A percentile compares a stretch with the other conserved stretches of the same genome.
Evolutionary conservation across 2,797 vertebrate genomes (phyloP).

Genomic region (Lemur catta): DNA sequence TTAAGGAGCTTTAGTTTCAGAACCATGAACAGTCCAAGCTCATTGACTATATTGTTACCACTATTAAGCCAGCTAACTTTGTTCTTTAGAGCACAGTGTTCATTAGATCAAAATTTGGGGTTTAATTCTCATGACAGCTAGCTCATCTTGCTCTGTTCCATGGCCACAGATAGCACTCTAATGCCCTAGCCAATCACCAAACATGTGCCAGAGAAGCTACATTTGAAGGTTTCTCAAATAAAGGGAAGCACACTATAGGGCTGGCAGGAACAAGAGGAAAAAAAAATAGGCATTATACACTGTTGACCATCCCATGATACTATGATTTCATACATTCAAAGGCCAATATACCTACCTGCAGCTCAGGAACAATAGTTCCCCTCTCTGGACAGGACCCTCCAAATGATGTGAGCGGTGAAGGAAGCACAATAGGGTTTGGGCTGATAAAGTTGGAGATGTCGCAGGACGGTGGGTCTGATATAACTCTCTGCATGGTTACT

Average conservation of each 20-base stretch:
- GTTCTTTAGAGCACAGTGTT: background rate
- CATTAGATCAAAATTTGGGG: slow-evolving; percentile 27
- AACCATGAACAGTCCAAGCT: slow-evolving; percentile 6
- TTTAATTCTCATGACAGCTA: slow-evolving; percentile 46
- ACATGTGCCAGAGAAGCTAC: background rate
- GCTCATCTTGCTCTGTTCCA: slow-evolving; percentile 38
- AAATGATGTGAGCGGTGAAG: slow-evolving; percentile 94
- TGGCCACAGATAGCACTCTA: background rate
- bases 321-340: background rate
- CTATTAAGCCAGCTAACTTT: background rate
- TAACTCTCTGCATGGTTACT: slow-evolving; percentile 92
- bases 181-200: background rate
- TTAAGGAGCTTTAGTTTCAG: slow-evolving; percentile 52
- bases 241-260: background rate
- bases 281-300: background rate
- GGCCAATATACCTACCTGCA: slow-evolving; percentile 88
- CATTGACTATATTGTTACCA: slow-evolving; percentile 30
- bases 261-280: background rate
- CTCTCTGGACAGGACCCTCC: slow-evolving; percentile 92
- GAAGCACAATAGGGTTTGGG: slow-evolving; percentile 94
- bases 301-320: background rate
- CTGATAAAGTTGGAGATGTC: slow-evolving; percentile 92
- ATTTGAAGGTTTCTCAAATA: slow-evolving; percentile 36
- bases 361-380: slow-evolving; percentile 93
- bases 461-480: slow-evolving; percentile 85